phyloP scores from a whole-genome alignment of 2,113 vertebrate genomes.

The Leucopsar rothschildi region DNA sequence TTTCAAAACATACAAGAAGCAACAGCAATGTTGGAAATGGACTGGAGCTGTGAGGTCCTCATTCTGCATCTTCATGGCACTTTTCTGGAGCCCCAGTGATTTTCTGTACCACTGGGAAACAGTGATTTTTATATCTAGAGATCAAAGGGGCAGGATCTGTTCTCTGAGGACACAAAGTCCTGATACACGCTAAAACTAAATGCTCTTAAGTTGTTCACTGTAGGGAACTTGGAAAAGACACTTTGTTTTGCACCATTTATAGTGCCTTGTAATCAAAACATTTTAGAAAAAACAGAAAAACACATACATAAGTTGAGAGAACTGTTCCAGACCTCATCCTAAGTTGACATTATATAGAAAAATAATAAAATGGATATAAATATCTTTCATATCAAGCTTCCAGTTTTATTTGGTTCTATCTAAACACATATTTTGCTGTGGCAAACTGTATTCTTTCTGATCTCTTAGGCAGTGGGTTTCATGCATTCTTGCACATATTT shows the following conservation, averaged over 20 bases:
- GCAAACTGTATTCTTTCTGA: background rate
- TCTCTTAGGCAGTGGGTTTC: constrained; percentile 27
- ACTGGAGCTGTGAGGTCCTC: background rate
- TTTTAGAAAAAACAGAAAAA: background rate
- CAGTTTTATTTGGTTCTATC: constrained; percentile 4
- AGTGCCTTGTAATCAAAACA: background rate
- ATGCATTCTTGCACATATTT: constrained; percentile 62
- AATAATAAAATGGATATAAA: background rate
- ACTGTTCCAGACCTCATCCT: background rate
- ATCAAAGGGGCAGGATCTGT: constrained; percentile 30
- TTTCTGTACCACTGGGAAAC: background rate
- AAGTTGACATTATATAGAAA: background rate
- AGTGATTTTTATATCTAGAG: constrained; percentile 7
- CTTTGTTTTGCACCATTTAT: constrained; percentile 13
- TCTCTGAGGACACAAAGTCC: background rate
- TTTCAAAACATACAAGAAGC: background rate
- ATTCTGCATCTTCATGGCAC: background rate
- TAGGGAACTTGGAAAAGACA: constrained; percentile 29
- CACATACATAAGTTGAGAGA: background rate
- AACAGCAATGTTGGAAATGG: background rate
- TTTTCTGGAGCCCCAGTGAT: background rate
- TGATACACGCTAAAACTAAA: background rate
- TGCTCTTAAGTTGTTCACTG: background rate
- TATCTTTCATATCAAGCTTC: background rate
- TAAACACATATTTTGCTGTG: background rate